phyloP scores from a whole-genome alignment of 2,797 vertebrate genomes.

The Pseudochirops cupreus region DNA sequence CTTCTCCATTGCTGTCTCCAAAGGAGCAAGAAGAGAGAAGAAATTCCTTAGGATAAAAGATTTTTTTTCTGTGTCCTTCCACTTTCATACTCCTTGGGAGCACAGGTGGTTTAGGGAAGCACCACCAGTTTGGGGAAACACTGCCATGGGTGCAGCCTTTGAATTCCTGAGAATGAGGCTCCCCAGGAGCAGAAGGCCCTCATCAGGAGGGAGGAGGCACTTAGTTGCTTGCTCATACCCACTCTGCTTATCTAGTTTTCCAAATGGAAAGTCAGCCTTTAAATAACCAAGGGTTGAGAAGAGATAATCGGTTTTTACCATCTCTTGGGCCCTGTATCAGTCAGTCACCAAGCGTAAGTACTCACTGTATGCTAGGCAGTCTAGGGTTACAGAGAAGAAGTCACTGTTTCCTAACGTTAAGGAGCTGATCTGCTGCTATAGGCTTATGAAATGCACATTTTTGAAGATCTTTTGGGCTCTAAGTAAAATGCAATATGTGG shows the following conservation, averaged over 20 bases:
- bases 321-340: neutral
- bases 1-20: neutral
- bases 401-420: neutral
- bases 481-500: constrained; percentile 29
- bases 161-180: too few species aligned
- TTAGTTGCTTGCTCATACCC: neutral
- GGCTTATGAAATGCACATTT: constrained; percentile 27
- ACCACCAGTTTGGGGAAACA: too few species aligned
- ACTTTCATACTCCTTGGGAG: too few species aligned
- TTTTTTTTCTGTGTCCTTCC: too few species aligned
- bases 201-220: neutral
- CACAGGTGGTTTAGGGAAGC: too few species aligned
- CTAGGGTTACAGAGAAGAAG: neutral
- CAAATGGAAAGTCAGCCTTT: neutral
- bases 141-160: too few species aligned
- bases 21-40: neutral
- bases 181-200: too few species aligned
- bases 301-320: neutral
- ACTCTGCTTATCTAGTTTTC: neutral
- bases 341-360: neutral
- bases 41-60: too few species aligned
- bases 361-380: neutral
- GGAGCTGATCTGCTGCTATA: neutral
- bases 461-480: neutral
- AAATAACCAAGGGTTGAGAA: neutral